Evolutionary conservation across 2,113 vertebrate species (phyloP).

Genomic region (Solea solea): DNA sequence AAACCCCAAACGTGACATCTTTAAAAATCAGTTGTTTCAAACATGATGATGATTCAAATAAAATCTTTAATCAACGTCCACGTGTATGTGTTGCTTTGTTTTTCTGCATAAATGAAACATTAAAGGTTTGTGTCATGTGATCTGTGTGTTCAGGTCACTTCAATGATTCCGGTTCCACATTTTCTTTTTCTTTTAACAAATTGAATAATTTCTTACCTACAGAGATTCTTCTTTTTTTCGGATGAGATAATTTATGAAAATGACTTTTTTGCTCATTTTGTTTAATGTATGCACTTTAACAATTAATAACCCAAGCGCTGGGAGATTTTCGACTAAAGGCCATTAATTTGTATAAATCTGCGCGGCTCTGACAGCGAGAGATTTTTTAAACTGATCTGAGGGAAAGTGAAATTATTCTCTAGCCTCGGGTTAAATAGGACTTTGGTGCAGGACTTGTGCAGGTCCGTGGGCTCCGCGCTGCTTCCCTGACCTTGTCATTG

Average conservation of each 20-base stretch:
- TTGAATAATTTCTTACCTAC: slow-evolving; percentile 43
- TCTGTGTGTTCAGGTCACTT: too few relatives aligned
- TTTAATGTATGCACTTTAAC: slow-evolving; percentile 89
- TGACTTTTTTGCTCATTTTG: slow-evolving; percentile 88
- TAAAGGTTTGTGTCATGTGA: too few relatives aligned
- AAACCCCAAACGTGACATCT: too few relatives aligned
- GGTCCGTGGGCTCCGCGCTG: slow-evolving; percentile 55
- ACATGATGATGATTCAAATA: too few relatives aligned
- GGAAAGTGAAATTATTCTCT: slow-evolving; percentile 88
- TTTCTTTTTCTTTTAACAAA: too few relatives aligned
- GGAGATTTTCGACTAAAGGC: slow-evolving; percentile 85
- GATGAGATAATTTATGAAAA: slow-evolving; percentile 86
- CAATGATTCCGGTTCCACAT: too few relatives aligned
- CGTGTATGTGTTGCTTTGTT: too few relatives aligned
- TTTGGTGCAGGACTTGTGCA: slow-evolving; percentile 79
- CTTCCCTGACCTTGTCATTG: slow-evolving; percentile 81
- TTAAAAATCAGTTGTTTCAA: too few relatives aligned
- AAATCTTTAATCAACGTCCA: too few relatives aligned
- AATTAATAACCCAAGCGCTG: slow-evolving; percentile 85
- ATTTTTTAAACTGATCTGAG: slow-evolving; percentile 86
- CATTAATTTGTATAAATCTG: slow-evolving; percentile 89
- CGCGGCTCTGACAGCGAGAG: slow-evolving; percentile 80
- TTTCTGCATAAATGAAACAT: too few relatives aligned
- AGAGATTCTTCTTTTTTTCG: slow-evolving; percentile 76
- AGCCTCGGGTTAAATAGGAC: slow-evolving; percentile 85